Base-by-base conservation (phyloP, 2,888 invertebrate genomes). In the Pammene fasciana region DNA sequence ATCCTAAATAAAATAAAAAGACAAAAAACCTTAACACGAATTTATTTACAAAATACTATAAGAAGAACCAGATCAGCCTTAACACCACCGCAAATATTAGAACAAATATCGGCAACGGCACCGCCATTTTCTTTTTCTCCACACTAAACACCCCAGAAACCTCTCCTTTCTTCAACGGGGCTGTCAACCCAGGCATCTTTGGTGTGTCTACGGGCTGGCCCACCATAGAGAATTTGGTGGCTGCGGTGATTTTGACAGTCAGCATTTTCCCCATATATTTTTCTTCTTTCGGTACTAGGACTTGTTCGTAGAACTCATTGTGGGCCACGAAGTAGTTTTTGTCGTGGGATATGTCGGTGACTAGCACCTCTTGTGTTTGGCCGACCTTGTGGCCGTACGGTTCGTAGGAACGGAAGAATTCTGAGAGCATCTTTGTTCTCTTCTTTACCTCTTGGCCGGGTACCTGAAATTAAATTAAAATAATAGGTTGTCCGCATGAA, bases 271-370 rank as follows among this genome's bases (percentile, higher is more conserved):
- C 99, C 94, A 98, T 94, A 56, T 95, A 95, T 75, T 94, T 94
- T 0, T 95, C 93, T 7, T 94, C 93, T 90, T 96, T 96, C 0
- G 97, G 97, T 0, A 99, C 94, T 68, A 99, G 85, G 0, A 98
- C 96, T 71, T 92, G 99, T 82, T 99, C 98, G 82, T 99, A 99
- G 82, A 90, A 96, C 83, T 98, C 97, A 87, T 99, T 99, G 89
- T 99, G 99, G 0, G 96, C 99, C 9, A 99, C 99, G 82, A 94
- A 98, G 86, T 97, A 96, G 70, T 96, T 94, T 75, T 96, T 96
- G 84, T 99, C 99, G 84, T 97, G 96, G 0, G 99, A 98, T 66
- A 97, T 88, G 86, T 99, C 99, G 0, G 99, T 99, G 0, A 99
- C 97, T 0, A 99, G 91, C 0, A 99, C 97, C 3, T 95, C 93